A percentile compares a stretch with the other conserved stretches of the same genome.
Evolutionary conservation across 2,113 vertebrate species (phyloP).

Genomic region (Siniperca knerii): DNA sequence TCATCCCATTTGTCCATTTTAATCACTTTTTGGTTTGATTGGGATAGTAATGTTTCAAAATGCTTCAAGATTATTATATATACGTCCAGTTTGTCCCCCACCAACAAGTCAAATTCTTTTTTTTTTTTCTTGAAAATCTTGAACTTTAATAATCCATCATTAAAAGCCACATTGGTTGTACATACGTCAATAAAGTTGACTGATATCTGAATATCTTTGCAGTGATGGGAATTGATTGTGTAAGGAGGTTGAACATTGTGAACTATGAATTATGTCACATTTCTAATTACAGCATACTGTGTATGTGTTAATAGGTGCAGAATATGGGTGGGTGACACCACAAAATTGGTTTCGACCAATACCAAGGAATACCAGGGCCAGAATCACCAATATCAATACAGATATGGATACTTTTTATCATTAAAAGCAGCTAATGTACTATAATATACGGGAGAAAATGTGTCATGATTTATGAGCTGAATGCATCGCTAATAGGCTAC

Average conservation of each 20-base stretch:
- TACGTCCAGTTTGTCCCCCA: not conserved
- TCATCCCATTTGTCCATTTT: too few species aligned
- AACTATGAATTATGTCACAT: not conserved
- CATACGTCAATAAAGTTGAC: not conserved
- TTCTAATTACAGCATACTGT: not conserved
- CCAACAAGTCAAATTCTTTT: not conserved
- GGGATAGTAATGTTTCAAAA: too few species aligned
- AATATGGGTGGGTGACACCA: not conserved
- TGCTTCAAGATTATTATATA: not conserved
- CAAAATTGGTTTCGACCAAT: not conserved
- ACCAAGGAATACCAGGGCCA: not conserved
- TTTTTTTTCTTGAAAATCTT: not conserved
- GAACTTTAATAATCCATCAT: not conserved
- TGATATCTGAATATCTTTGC: slow-evolving; percentile 14
- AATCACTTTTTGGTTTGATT: not conserved
- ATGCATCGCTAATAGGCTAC: not conserved
- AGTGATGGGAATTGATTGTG: not conserved
- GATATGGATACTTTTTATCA: not conserved
- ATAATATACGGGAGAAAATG: not conserved
- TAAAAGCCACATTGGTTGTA: slow-evolving; percentile 14
- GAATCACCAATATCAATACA: not conserved
- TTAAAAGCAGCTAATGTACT: not conserved
- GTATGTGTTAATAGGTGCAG: not conserved
- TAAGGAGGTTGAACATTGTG: not conserved
- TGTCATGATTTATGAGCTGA: not conserved